Evolutionary conservation across 2,113 vertebrate genomes (phyloP).

Genomic region (Sturnus vulgaris): DNA sequence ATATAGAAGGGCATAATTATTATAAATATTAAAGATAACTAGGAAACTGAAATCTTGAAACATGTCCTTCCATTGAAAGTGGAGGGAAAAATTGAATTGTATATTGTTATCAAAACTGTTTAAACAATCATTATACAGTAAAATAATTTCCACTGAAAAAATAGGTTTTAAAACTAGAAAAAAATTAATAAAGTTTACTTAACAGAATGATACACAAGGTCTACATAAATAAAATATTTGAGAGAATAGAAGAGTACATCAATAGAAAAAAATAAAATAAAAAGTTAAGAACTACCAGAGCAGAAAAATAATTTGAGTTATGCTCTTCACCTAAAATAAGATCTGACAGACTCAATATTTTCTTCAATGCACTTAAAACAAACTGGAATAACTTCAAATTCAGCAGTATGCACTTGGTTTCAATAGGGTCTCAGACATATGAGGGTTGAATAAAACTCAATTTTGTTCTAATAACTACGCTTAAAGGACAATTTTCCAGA

Average conservation of each 20-base stretch:
- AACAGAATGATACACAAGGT: neutral
- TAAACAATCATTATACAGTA: neutral
- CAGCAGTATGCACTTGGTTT: neutral
- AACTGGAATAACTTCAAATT: slow-evolving; percentile 29
- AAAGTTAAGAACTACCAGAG: neutral
- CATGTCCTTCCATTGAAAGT: neutral
- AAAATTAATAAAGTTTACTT: neutral
- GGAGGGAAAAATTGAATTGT: neutral
- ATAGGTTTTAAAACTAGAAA: neutral
- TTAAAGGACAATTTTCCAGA: neutral
- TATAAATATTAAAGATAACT: neutral
- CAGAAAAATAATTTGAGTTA: neutral
- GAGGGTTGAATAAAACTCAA: neutral
- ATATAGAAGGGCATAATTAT: neutral
- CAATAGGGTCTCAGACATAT: neutral
- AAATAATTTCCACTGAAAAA: neutral
- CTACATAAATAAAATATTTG: neutral
- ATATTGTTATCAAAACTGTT: neutral
- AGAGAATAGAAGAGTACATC: neutral
- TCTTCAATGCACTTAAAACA: neutral
- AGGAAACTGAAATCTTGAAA: neutral
- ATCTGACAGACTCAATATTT: slow-evolving; percentile 37
- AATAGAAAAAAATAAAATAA: neutral
- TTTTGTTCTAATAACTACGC: neutral
- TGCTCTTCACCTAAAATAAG: slow-evolving; percentile 22